Evolutionary conservation across 2,888 invertebrate genomes (phyloP).

Genomic region (Cecidostiba fungosa): DNA sequence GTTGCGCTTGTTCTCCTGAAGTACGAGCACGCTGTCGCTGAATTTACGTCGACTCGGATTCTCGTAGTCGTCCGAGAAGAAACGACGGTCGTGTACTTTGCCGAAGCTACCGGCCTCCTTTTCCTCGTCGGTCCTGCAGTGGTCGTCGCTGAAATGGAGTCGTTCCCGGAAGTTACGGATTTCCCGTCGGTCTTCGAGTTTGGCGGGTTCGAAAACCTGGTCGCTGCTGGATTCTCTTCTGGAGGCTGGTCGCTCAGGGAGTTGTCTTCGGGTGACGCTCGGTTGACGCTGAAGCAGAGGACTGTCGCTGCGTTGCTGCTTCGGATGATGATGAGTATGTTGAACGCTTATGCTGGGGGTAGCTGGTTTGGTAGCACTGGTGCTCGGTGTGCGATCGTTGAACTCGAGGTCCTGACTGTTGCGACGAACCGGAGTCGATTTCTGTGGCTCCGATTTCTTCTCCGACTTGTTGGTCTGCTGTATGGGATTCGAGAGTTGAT

Average conservation of each 20-base stretch:
- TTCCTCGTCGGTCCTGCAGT: neutral
- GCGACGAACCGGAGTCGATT: slow-evolving; percentile 61
- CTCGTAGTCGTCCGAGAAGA: slow-evolving; percentile 74
- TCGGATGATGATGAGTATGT: neutral
- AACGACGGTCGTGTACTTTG: slow-evolving; percentile 68
- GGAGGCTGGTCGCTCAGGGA: slow-evolving; percentile 24
- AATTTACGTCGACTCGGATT: slow-evolving; percentile 61
- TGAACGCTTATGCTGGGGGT: neutral
- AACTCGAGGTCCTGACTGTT: slow-evolving; percentile 74
- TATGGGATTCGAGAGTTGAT: neutral
- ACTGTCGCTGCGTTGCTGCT: neutral
- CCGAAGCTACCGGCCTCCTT: neutral
- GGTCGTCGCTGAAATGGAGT: slow-evolving; percentile 67
- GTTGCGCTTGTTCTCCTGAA: slow-evolving; percentile 59
- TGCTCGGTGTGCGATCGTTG: slow-evolving; percentile 67
- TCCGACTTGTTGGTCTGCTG: neutral
- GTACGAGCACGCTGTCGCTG: slow-evolving; percentile 46
- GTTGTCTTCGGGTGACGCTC: neutral
- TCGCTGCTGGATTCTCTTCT: slow-evolving; percentile 44
- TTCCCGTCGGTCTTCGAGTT: slow-evolving; percentile 28
- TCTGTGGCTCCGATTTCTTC: slow-evolving; percentile 3
- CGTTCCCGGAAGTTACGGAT: slow-evolving; percentile 64
- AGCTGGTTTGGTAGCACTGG: neutral
- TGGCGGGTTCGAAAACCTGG: slow-evolving; percentile 33
- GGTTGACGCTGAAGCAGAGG: neutral